Conservation (phyloP, 2,797 vertebrate species). For the Rhadinocentrus ornatus region DNA sequence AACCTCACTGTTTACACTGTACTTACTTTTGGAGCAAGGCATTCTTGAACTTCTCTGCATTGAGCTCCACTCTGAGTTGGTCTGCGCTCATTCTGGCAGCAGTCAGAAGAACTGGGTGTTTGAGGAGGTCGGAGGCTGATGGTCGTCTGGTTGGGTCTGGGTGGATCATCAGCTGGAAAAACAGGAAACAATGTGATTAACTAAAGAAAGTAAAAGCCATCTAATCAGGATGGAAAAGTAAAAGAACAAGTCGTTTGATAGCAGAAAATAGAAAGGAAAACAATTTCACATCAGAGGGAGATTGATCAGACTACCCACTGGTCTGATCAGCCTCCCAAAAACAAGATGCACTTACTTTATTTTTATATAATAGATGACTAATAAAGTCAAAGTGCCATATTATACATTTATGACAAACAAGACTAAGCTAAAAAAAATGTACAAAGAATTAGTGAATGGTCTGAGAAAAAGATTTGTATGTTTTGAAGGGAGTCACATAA, state of each 20-base stretch:
- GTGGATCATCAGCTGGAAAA: slow-evolving; percentile 92
- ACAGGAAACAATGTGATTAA: neutral
- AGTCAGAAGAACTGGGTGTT: slow-evolving; percentile 92
- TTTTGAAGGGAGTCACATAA: neutral
- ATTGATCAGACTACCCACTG: no score
- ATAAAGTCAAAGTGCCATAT: no score
- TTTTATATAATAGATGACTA: no score
- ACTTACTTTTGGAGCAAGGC: slow-evolving; percentile 95
- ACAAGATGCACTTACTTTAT: no score
- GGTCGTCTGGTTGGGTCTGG: slow-evolving; percentile 91
- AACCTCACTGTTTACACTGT: neutral
- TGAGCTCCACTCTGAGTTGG: slow-evolving; percentile 95
- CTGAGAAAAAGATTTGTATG: neutral
- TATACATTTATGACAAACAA: no score
- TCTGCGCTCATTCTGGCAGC: slow-evolving; percentile 93
- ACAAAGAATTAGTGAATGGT: neutral
- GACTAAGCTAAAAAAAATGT: no score
- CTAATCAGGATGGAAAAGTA: no score
- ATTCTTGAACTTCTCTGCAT: slow-evolving; percentile 98
- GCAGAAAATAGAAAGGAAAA: no score
- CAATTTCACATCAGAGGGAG: no score
- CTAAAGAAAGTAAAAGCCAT: no score
- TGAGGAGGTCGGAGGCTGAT: slow-evolving; percentile 89
- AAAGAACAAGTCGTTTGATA: no score
- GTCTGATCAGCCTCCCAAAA: no score